phyloP scores from a whole-genome alignment of 2,797 vertebrate species.

The Tokudaia muenninki region DNA sequence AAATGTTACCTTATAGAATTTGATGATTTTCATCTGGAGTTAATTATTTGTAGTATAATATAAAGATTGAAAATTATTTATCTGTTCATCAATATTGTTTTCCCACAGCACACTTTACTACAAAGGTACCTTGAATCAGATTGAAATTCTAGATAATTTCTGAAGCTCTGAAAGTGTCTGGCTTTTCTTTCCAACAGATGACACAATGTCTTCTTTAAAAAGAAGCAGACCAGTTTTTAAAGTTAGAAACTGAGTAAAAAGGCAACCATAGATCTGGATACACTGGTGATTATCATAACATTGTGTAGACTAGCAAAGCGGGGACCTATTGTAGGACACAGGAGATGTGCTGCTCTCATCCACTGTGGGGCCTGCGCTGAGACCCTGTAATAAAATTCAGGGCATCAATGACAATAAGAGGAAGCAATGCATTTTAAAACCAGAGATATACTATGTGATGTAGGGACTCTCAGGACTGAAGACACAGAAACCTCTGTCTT shows the following conservation, averaged over 20 bases:
- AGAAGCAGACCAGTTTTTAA: background rate
- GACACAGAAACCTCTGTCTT: background rate
- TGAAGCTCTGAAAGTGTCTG: background rate
- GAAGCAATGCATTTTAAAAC: background rate
- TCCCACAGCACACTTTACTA: background rate
- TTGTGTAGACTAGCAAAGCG: background rate
- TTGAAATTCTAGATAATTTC: background rate
- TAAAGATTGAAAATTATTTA: background rate
- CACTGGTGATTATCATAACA: background rate
- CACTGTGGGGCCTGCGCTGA: background rate
- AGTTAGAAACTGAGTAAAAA: constrained; percentile 36
- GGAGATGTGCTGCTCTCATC: background rate
- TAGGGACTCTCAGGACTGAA: background rate
- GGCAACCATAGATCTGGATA: background rate
- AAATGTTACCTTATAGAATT: constrained; percentile 20
- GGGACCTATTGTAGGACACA: background rate
- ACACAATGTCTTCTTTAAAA: constrained; percentile 1
- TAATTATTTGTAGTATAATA: background rate
- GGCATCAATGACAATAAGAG: background rate
- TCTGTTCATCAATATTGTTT: background rate
- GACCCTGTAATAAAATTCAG: background rate
- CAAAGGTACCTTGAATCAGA: background rate
- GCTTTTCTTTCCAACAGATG: background rate
- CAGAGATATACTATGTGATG: background rate
- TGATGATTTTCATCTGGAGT: background rate